Conservation (phyloP, 1,140 invertebrate genomes). For the Eupeodes corollae region DNA sequence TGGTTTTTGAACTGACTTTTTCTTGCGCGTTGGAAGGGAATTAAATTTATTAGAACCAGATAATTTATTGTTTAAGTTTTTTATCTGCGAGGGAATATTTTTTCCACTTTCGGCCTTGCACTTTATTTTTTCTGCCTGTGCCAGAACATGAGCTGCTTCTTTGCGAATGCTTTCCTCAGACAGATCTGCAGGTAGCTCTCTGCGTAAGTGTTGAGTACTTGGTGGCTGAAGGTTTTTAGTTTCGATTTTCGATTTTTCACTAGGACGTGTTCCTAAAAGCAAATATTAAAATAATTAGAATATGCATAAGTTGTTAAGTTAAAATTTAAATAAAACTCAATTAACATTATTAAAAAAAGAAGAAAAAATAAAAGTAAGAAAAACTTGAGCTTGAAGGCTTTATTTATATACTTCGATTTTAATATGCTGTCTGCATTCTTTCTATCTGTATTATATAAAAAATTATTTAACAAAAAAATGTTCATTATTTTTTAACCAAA, state of each 20-base stretch:
- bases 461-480: no score
- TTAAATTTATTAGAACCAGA: conserved; percentile 20
- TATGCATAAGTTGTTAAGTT: not conserved
- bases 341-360: no score
- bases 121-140: conserved; percentile 32
- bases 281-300: not conserved
- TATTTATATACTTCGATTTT: no score
- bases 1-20: conserved; percentile 18
- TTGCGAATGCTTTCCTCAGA: conserved; percentile 30
- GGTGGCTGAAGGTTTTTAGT: conserved; percentile 19
- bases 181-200: conserved; percentile 27
- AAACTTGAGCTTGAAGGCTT: no score
- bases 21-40: conserved; percentile 32
- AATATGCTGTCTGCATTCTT: no score
- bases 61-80: conserved; percentile 17
- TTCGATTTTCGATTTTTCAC: conserved; percentile 23
- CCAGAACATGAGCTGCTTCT: conserved; percentile 32
- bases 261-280: conserved; percentile 23
- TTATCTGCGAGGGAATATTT: conserved; percentile 28
- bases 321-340: no score
- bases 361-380: no score
- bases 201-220: conserved; percentile 4
- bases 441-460: no score
- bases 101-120: conserved; percentile 34
- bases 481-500: no score